These are phyloP conservation scores for Masnerella sp. DNA, from an alignment of 2,888 invertebrate genomes.

Conservation along the genomic window DNA sequence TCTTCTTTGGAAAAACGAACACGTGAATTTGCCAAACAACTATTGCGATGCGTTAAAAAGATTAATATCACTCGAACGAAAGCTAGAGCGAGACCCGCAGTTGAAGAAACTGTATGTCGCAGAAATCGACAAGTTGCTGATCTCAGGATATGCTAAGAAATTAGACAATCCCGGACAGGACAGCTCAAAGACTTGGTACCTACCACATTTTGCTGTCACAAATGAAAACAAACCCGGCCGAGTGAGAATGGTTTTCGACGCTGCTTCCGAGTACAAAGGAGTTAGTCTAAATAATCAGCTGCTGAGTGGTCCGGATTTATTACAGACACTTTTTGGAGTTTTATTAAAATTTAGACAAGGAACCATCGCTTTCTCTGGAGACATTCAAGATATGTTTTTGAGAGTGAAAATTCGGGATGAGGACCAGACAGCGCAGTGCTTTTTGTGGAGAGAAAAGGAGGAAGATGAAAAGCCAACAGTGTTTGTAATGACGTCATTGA, in stretches of 20 bases:
- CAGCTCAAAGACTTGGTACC: conserved; percentile 10
- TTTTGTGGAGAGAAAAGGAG: conserved; percentile 12
- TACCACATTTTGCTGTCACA: conserved; percentile 13
- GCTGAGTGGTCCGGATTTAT: conserved; percentile 7
- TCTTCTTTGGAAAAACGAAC: conserved; percentile 25
- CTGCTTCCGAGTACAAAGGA: neutral
- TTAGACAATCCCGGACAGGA: neutral
- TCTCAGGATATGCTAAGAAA: conserved; percentile 1
- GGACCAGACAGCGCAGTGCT: conserved; percentile 6
- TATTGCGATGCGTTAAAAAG: neutral
- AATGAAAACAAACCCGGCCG: conserved; percentile 10
- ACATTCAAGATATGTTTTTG: conserved; percentile 21
- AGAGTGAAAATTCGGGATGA: conserved; percentile 4
- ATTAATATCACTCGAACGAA: conserved; percentile 11
- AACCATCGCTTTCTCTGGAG: neutral
- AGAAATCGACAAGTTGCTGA: conserved; percentile 12
- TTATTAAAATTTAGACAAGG: conserved; percentile 18
- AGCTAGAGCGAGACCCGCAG: conserved; percentile 12
- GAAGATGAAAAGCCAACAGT: neutral
- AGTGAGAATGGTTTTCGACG: conserved; percentile 11
- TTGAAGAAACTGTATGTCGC: conserved; percentile 1
- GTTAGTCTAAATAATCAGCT: conserved; percentile 10
- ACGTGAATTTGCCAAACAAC: conserved; percentile 1
- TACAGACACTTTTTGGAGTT: conserved; percentile 8
- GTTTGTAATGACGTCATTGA: conserved; percentile 10